These are phyloP conservation scores for Flexamia atlantica DNA, from an alignment of 2,888 invertebrate genomes.

Conservation along the genomic window DNA sequence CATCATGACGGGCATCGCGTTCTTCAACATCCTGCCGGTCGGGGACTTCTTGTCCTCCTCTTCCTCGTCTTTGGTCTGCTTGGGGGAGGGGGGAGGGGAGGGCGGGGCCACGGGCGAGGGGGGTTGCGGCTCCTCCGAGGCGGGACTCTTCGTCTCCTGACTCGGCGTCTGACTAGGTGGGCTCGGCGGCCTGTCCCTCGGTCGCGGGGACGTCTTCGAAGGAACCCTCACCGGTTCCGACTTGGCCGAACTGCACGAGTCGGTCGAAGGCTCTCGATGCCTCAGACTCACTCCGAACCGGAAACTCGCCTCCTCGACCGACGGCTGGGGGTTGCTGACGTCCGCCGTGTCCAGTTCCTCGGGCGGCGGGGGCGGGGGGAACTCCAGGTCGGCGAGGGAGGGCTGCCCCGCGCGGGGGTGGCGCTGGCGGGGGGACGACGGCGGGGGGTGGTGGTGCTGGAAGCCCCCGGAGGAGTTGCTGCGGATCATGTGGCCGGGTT, in stretches of 20 bases:
- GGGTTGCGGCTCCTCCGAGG: constrained; percentile 72
- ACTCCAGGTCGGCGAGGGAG: constrained; percentile 89
- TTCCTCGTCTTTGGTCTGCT: constrained; percentile 71
- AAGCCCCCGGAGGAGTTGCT: constrained; percentile 91
- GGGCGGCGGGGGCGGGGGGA: constrained; percentile 93
- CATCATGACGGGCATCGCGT: constrained; percentile 78
- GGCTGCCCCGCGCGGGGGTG: constrained; percentile 80
- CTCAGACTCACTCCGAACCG: constrained; percentile 84
- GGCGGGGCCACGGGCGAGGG: constrained; percentile 55
- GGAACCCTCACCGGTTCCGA: constrained; percentile 69
- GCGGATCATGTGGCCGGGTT: constrained; percentile 89
- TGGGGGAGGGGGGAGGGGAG: constrained; percentile 72
- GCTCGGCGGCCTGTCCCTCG: constrained; percentile 69
- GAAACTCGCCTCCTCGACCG: constrained; percentile 85
- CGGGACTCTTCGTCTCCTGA: constrained; percentile 71
- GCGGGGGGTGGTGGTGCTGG: constrained; percentile 75
- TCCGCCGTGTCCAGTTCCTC: constrained; percentile 75
- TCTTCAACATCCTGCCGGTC: constrained; percentile 73
- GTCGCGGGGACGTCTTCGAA: constrained; percentile 63
- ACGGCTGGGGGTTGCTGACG: constrained; percentile 77
- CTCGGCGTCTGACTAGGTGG: constrained; percentile 68
- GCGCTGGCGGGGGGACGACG: constrained; percentile 76
- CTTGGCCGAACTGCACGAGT: constrained; percentile 79
- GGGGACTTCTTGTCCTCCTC: constrained; percentile 65
- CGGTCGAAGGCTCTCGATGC: constrained; percentile 81